phyloP scores from a whole-genome alignment of 2,113 vertebrate species.

The Sus scrofa region DNA sequence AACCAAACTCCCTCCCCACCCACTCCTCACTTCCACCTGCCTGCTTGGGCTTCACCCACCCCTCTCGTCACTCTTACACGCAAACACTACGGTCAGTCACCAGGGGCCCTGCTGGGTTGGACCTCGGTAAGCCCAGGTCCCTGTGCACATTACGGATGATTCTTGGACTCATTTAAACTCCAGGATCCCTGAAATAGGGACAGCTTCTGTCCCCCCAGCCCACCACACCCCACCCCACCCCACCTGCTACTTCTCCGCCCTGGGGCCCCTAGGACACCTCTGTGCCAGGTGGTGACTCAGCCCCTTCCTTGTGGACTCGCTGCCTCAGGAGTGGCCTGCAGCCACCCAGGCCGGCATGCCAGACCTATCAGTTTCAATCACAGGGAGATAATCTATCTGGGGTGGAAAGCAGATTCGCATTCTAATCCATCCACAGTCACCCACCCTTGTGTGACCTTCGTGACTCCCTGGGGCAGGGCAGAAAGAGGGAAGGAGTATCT shows the following conservation, averaged over 20 bases:
- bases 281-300: not conserved
- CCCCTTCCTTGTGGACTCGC: not conserved
- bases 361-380: not conserved
- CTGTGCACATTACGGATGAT: not conserved
- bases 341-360: not conserved
- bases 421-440: conserved; percentile 12
- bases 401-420: not conserved
- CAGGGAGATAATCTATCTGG: conserved; percentile 42
- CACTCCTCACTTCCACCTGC: not conserved
- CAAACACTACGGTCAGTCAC: not conserved
- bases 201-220: not conserved
- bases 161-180: not conserved
- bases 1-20: not conserved
- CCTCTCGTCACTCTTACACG: not conserved
- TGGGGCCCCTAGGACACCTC: not conserved
- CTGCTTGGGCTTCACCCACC: not conserved
- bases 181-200: not conserved
- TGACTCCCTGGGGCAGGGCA: not conserved
- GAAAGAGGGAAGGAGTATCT: not conserved
- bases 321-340: not conserved
- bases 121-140: not conserved
- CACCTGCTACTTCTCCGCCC: no score
- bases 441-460: not conserved
- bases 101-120: not conserved
- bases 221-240: not conserved